Evolutionary conservation across 2,113 vertebrate genomes (phyloP).

Genomic region (Pholis gunnellus): DNA sequence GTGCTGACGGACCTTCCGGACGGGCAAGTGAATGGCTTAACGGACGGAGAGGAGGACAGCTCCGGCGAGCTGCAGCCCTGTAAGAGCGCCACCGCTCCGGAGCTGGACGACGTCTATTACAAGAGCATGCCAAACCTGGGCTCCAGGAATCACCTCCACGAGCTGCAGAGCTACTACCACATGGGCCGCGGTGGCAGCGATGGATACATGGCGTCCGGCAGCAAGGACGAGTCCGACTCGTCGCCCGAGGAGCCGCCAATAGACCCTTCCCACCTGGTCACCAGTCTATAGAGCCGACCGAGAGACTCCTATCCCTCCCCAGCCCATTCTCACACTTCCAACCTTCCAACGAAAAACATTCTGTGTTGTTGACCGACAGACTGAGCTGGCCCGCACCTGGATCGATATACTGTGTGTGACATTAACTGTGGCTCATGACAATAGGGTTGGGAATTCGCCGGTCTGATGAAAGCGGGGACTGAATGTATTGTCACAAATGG

Average conservation of each 20-base stretch:
- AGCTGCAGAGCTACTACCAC: slow-evolving; percentile 97
- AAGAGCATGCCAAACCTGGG: slow-evolving; percentile 99
- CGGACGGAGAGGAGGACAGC: slow-evolving; percentile 87
- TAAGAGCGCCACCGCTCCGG: slow-evolving; percentile 85
- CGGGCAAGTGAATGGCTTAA: slow-evolving; percentile 81
- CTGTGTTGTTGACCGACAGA: slow-evolving; percentile 71
- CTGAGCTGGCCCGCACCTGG: slow-evolving; percentile 58
- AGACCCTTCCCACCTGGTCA: slow-evolving; percentile 96
- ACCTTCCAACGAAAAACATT: slow-evolving; percentile 68
- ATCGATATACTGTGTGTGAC: slow-evolving; percentile 58
- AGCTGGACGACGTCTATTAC: slow-evolving; percentile 96
- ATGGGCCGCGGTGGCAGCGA: slow-evolving; percentile 98
- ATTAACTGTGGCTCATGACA: slow-evolving; percentile 50
- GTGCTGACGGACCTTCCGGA: slow-evolving; percentile 90
- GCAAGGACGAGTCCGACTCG: slow-evolving; percentile 91
- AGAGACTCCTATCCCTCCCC: slow-evolving; percentile 71
- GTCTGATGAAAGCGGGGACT: slow-evolving; percentile 53
- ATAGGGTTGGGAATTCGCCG: slow-evolving; percentile 31
- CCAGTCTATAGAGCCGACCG: slow-evolving; percentile 92
- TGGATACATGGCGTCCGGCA: slow-evolving; percentile 93
- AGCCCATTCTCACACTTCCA: slow-evolving; percentile 55
- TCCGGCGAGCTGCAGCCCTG: slow-evolving; percentile 86
- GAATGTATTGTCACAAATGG: slow-evolving; percentile 71
- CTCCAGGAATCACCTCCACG: slow-evolving; percentile 93
- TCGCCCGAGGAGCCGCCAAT: slow-evolving; percentile 89